Evolutionary conservation across 2,888 invertebrate genomes (phyloP), one percentile per base, ranked within the genome.

Genomic region (Meta bourneti): DNA sequence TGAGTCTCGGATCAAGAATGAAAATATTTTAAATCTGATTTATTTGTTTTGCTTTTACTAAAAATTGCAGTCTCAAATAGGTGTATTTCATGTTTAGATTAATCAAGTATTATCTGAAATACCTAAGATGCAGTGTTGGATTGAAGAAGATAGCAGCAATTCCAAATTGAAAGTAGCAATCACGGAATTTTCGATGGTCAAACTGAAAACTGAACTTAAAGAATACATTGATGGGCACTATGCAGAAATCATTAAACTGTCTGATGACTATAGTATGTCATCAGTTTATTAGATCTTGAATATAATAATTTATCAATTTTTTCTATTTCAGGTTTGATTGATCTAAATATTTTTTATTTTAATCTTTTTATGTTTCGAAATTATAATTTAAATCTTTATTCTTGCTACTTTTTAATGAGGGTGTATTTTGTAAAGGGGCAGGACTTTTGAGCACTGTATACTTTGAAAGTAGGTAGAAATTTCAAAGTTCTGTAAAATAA

Each of bases 81-180:
- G 4, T 2, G 34, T 34, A 34, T 34, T 34, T 34, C 34, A 34
- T 75, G 52, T 86, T 61, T 71, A 92, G 92, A 86, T 92, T 19
- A 92, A 92, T 19, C 61, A 89, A 71, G 80, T 86, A 7, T 34
- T 92, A 7, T 85, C 85, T 7, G 80, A 89, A 8, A 81, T 92
- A 48, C 92, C 89, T 11, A 82, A 52, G 1, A 77, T 92, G 77
- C 89, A 92, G 48, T 77, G 86, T 51, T 92, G 92, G 92, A 52
- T 85, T 20, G 89, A 85, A 81, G 89, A 92, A 52, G 92, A 86
- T 48, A 51, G 49, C 6, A 82, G 78, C n/a, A 20, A 89, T 13
- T 61, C 78, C 0, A 85, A 81, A 70, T 9, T 92, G 6, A 92
- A 89, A 71, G 92, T 92, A 8, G 51, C 89, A 49, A 77, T 92